Conservation (phyloP, 2,888 invertebrate species). For the Phengaris alcon region DNA sequence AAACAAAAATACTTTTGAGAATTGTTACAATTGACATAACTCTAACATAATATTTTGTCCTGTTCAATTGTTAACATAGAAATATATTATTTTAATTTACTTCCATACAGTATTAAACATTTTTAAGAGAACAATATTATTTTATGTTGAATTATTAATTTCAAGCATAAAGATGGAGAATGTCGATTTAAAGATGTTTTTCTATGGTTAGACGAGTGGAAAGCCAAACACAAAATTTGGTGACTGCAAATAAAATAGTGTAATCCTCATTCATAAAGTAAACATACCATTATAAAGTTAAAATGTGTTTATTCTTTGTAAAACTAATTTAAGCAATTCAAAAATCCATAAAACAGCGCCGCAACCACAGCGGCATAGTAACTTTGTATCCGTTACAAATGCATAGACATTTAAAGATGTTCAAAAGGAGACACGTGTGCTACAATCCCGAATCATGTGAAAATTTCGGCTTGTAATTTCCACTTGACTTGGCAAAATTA, state of each 20-base stretch:
- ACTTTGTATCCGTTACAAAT: no score
- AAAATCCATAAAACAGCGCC: no score
- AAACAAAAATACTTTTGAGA: background rate
- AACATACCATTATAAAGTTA: no score
- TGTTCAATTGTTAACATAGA: background rate
- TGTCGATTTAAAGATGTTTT: background rate
- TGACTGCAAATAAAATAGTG: constrained; percentile 11
- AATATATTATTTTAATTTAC: background rate
- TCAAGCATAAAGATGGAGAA: background rate
- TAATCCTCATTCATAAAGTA: background rate
- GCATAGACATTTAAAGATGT: no score
- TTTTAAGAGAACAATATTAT: no score
- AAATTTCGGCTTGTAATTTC: background rate
- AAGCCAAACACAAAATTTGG: background rate
- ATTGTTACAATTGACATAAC: background rate
- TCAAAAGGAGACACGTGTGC: no score
- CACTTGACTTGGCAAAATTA: background rate
- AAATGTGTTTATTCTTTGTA: no score
- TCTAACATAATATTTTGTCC: background rate
- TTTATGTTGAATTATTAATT: background rate
- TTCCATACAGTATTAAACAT: no score
- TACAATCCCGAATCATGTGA: background rate
- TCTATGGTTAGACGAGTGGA: background rate
- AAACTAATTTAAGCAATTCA: no score
- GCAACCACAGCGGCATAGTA: no score